Evolutionary conservation across 2,797 vertebrate species (phyloP), one percentile per base, ranked within the genome.

Genomic region (Danio aesculapii): DNA sequence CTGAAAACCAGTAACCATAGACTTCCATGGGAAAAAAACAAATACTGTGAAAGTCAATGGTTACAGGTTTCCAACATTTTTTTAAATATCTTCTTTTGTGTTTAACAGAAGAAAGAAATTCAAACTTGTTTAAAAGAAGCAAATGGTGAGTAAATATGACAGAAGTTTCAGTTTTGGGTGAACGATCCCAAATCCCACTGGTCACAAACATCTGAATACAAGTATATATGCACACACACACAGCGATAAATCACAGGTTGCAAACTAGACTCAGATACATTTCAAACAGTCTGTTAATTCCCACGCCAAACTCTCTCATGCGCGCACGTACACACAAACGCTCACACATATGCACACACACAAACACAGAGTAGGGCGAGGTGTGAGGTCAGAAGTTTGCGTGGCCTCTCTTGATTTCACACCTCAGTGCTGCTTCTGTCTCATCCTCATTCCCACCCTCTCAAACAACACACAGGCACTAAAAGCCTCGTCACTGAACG

Each of bases 401-500:
- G 59, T 86, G 82, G 69, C 88, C 88, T 89, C 82, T 82, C 85
- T 85, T 70, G 68, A 83, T 47, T 90, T 94, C 89, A 90, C 91
- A 91, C 84, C 81, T 87, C 87, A 61, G 3, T 88, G 90, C 83
- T 30, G 88, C 67, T 81, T 86, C 63, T 63, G 80, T 87, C 86
- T 82, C 74, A 84, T 87, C 74, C 77, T 12, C 59, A 77, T 75
- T 91, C 88, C 90, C 86, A 66, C 85, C 88, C 16, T 53, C 46
- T 39, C 88, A 90, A 89, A 89, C 89, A 88, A 85, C 92, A 86
- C 49, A 76, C 85, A 80, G 72, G 90, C 79, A 89, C 92, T 92
- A 93, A 93, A 94, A 92, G 89, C 90, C 91, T 90, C 77, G 90
- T 92, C 89, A 90, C 90, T 86, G 90, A 88, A 90, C 89, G 89